These are phyloP conservation scores for Salmo trutta DNA, from an alignment of 2,797 vertebrate species.

Conservation along the genomic window DNA sequence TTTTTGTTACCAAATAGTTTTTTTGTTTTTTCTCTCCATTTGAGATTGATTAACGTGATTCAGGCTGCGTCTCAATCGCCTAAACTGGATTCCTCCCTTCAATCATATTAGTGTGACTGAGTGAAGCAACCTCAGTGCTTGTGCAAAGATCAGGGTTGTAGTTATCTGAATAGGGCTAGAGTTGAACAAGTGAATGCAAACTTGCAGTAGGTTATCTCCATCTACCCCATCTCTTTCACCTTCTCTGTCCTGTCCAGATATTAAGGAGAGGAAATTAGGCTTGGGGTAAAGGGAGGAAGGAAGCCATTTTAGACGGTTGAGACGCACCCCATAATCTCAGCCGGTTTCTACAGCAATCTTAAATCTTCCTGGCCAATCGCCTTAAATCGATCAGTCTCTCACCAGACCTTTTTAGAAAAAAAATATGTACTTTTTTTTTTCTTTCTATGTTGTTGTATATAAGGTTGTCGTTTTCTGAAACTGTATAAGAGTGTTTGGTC, in stretches of 20 bases:
- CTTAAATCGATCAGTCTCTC: slow-evolving; percentile 22
- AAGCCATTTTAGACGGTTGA: slow-evolving; percentile 26
- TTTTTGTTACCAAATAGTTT: slow-evolving; percentile 68
- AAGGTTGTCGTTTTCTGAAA: slow-evolving; percentile 14
- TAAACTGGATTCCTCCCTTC: slow-evolving; percentile 11
- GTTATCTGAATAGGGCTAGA: slow-evolving; percentile 1
- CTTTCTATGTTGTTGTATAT: neutral
- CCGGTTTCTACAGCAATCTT: slow-evolving; percentile 34
- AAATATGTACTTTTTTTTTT: neutral
- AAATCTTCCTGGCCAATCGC: slow-evolving; percentile 30
- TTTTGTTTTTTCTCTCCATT: slow-evolving; percentile 30
- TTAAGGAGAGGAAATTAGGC: neutral
- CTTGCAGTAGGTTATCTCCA: slow-evolving; percentile 7
- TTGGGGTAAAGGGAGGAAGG: neutral
- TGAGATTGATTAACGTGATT: slow-evolving; percentile 33
- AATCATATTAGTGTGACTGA: neutral
- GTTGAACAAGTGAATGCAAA: slow-evolving; percentile 1
- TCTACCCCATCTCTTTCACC: neutral
- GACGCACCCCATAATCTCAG: neutral
- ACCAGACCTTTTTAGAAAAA: slow-evolving; percentile 25
- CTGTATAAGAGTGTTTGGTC: slow-evolving; percentile 21
- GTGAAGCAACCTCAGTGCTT: neutral
- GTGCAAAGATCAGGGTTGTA: too few species aligned
- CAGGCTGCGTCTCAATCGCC: slow-evolving; percentile 16
- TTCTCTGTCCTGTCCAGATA: neutral